A percentile compares a stretch with the other conserved stretches of the same genome.
phyloP scores from a whole-genome alignment of 1,140 invertebrate species.

The Drosophila parabipectinata region DNA sequence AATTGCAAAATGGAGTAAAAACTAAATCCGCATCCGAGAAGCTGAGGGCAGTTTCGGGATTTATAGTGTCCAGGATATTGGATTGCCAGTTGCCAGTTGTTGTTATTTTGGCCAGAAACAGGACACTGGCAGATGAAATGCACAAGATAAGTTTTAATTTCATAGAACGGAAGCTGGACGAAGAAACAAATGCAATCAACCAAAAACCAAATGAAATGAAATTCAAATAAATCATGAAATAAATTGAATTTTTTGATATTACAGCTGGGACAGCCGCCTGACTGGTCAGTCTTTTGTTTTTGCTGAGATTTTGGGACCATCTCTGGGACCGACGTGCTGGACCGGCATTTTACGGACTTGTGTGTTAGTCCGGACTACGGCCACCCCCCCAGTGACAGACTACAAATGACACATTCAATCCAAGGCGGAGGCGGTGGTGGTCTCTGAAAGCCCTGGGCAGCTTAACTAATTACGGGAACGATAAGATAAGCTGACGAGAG shows the following conservation, averaged over 20 bases:
- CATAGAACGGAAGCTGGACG: constrained; percentile 30
- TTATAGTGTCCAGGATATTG: constrained; percentile 74
- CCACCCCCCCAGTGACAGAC: neutral
- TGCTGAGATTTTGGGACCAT: constrained; percentile 42
- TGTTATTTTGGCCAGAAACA: neutral
- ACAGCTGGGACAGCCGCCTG: constrained; percentile 47
- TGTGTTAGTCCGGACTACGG: neutral
- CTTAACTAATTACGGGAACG: constrained; percentile 78
- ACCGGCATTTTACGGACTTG: constrained; percentile 33
- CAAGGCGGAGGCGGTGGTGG: neutral
- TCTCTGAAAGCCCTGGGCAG: constrained; percentile 64
- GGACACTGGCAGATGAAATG: constrained; percentile 60
- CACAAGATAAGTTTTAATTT: constrained; percentile 76
- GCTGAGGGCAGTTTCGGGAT: constrained; percentile 37
- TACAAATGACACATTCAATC: constrained; percentile 66
- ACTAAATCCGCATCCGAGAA: constrained; percentile 46
- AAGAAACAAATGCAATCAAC: constrained; percentile 68
- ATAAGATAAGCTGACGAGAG: constrained; percentile 73
- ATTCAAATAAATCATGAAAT: constrained; percentile 79
- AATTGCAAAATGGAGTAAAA: constrained; percentile 68
- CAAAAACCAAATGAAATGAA: constrained; percentile 61
- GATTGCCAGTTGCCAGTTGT: constrained; percentile 45
- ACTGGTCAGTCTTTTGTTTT: constrained; percentile 15
- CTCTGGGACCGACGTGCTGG: neutral
- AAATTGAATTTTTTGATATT: constrained; percentile 76